These are phyloP conservation scores for Calypte anna DNA, from an alignment of 2,113 vertebrate genomes.

Conservation along the genomic window DNA sequence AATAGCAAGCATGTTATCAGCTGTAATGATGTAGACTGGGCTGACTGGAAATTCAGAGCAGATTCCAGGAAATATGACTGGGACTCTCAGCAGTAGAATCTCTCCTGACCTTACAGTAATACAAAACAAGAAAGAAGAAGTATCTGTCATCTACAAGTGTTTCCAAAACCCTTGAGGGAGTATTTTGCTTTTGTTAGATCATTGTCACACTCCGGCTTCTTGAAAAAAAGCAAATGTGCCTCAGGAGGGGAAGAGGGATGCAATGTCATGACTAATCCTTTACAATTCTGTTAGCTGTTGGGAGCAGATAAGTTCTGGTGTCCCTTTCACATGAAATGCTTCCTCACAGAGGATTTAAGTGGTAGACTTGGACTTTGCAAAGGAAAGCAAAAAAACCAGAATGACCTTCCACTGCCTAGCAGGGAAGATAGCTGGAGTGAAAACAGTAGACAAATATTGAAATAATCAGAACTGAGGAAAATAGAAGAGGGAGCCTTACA, in stretches of 20 bases:
- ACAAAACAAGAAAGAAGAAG: background rate
- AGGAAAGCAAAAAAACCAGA: background rate
- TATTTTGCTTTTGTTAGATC: background rate
- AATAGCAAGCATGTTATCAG: background rate
- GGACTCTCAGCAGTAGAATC: background rate
- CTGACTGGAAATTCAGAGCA: background rate
- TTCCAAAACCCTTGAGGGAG: background rate
- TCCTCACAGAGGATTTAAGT: background rate
- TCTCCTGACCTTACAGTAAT: background rate
- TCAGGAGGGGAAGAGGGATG: background rate
- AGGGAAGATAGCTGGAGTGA: background rate
- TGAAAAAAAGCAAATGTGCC: background rate
- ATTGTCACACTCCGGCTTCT: background rate
- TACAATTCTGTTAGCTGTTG: background rate
- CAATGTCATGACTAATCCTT: background rate
- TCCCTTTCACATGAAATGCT: background rate
- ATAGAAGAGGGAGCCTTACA: background rate
- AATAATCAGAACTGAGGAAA: background rate
- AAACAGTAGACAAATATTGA: background rate
- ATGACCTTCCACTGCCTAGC: background rate
- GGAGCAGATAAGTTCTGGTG: background rate
- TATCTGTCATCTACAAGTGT: background rate
- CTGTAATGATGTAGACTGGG: background rate
- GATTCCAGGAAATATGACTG: background rate
- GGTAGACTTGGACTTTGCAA: background rate